Base-by-base conservation (phyloP, 2,113 vertebrate species). In the Gallinago paraguaiae region DNA sequence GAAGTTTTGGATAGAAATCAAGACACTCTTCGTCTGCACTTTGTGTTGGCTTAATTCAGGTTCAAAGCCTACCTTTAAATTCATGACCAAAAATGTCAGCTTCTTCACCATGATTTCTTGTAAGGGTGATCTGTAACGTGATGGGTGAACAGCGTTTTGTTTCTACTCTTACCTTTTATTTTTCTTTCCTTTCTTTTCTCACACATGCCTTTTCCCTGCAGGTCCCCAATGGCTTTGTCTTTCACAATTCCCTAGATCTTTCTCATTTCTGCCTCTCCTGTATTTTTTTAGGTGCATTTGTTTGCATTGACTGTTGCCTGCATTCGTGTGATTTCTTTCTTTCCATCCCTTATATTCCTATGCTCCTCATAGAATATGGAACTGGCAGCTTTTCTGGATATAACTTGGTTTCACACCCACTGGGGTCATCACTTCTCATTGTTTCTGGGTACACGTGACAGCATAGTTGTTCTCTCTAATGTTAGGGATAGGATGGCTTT, bases 351-450 rank as follows among this genome's bases (percentile, higher is more conserved):
- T 53, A 5, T 6, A 35, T 48, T 86, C 5, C 1, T 9, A 1
- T 24, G 37, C 22, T 94, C 18, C 69, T 93, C 13, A 1, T 19
- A 30, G 88, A 82, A 28, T 8, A 33, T 45, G 43, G 43, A 81
- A 56, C 87, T 69, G 81, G 77, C 84, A 77, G 93, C 54, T 92
- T 80, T 64, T 68, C 61, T 79, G 74, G 23, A 7, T 68, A 4
- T 51, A 75, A 31, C 87, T 95, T 76, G 81, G 53, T 87, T 94
- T 96, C 92, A 65, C 78, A 76, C 87, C 71, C 90, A 60, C 81
- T 1, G 14, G 77, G 78, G 90, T 87, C 91, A 87, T 94, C 59
- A 4, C 93, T 91, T 48, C 81, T 46, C 86, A 85, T 92, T 95
- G 85, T 95, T 95, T 53, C 88, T 57, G 3, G 43, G 22, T 1